A percentile compares a stretch with the other conserved stretches of the same genome.
Conservation (phyloP, 2,113 vertebrate species). For the Poecile atricapillus region DNA sequence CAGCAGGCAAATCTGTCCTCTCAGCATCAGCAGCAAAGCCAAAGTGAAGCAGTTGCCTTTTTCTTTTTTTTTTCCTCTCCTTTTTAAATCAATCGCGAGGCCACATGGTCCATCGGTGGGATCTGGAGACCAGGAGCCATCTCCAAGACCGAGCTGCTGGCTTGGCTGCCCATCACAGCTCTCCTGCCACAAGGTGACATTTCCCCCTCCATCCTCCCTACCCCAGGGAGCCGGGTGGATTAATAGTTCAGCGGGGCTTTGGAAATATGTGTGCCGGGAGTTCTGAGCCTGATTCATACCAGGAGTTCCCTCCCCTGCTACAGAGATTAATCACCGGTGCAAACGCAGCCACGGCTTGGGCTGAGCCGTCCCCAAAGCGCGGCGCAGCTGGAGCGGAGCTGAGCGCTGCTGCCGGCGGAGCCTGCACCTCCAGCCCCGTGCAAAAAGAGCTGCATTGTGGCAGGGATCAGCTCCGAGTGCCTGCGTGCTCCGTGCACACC, state of each 20-base stretch:
- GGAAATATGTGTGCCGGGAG: not conserved
- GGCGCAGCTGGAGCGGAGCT: not conserved
- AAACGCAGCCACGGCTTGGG: not conserved
- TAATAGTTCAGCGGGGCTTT: slow-evolving; percentile 11
- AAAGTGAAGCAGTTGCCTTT: slow-evolving; percentile 27
- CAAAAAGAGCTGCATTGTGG: not conserved
- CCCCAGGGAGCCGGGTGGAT: slow-evolving; percentile 8
- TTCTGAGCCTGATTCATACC: not conserved
- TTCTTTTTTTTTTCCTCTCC: not conserved
- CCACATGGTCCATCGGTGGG: not conserved
- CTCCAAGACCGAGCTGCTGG: not conserved
- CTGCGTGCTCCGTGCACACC: accelerated
- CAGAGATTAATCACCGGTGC: not conserved
- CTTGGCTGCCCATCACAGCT: slow-evolving; percentile 14
- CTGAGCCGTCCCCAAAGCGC: not conserved
- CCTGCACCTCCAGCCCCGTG: not conserved
- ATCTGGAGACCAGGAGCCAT: slow-evolving; percentile 19
- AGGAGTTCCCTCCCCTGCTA: slow-evolving; percentile 18
- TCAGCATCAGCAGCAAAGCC: slow-evolving; percentile 49
- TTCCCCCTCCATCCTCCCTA: slow-evolving; percentile 4
- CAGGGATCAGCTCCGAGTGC: not conserved
- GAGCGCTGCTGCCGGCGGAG: not conserved
- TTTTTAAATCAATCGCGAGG: slow-evolving; percentile 41
- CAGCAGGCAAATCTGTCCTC: slow-evolving; percentile 55
- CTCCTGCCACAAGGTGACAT: slow-evolving; percentile 52